phyloP scores from a whole-genome alignment of 2,888 invertebrate species.

The Portevinia maculata region DNA sequence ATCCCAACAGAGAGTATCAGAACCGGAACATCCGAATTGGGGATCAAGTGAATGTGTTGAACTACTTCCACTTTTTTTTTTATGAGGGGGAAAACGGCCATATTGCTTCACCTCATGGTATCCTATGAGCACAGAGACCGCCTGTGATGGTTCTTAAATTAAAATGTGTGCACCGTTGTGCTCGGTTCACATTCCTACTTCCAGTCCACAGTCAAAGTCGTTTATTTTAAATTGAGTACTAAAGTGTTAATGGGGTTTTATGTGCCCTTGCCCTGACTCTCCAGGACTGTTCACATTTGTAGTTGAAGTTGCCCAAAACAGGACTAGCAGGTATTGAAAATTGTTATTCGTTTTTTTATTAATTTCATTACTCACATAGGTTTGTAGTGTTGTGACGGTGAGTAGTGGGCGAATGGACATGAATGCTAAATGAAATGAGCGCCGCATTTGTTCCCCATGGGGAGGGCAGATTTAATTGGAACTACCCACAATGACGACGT shows the following conservation, averaged over 20 bases:
- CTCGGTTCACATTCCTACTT: constrained; percentile 48
- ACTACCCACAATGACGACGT: constrained; percentile 46
- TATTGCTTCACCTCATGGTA: constrained; percentile 12
- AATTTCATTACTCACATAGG: constrained; percentile 50
- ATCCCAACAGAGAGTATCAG: constrained; percentile 46
- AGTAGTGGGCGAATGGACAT: constrained; percentile 38
- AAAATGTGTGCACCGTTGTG: constrained; percentile 60
- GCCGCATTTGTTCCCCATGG: constrained; percentile 7
- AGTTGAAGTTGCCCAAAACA: constrained; percentile 37
- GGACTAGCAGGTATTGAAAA: constrained; percentile 21
- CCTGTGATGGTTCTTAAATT: constrained; percentile 61
- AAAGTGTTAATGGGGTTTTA: constrained; percentile 72
- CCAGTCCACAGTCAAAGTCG: constrained; percentile 54
- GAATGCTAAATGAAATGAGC: constrained; percentile 65
- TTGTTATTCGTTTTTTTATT: constrained; percentile 53
- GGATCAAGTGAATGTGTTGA: constrained; percentile 62
- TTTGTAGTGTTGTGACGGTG: not conserved
- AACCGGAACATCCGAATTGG: constrained; percentile 63
- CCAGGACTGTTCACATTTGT: constrained; percentile 9
- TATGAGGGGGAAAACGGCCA: not conserved
- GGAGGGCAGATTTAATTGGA: constrained; percentile 50
- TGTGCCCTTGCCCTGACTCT: constrained; percentile 32
- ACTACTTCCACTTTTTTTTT: constrained; percentile 23
- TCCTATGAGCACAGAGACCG: constrained; percentile 8
- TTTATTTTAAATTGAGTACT: constrained; percentile 74